Evolutionary conservation across 2,888 invertebrate genomes (phyloP).

Genomic region (Neoascia interrupta): DNA sequence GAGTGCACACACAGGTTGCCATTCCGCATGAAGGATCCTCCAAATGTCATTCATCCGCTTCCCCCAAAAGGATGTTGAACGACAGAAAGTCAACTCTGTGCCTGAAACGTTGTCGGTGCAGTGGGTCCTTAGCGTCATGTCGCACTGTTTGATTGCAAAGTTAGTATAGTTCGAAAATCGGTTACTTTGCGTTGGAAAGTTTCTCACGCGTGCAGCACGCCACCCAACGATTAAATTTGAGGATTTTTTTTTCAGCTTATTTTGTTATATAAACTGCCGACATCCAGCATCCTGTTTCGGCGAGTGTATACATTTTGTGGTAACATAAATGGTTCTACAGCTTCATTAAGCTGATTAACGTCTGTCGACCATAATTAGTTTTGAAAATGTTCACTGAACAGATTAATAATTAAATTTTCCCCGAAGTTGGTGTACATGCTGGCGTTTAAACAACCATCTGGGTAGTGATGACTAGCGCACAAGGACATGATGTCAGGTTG

Average conservation of each 20-base stretch:
- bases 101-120: not conserved
- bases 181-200: constrained; percentile 6
- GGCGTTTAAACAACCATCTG: constrained; percentile 52
- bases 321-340: constrained; percentile 7
- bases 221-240: constrained; percentile 5
- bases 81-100: not conserved
- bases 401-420: constrained; percentile 50
- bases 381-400: constrained; percentile 65
- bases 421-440: not conserved
- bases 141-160: constrained; percentile 6
- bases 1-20: constrained; percentile 45
- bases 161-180: constrained; percentile 37
- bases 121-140: no score
- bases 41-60: no score
- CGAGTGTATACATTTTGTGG: constrained; percentile 12
- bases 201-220: constrained; percentile 35
- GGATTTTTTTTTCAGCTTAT: not conserved
- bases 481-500: constrained; percentile 27
- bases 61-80: no score
- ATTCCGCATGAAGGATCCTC: constrained; percentile 46
- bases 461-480: constrained; percentile 11
- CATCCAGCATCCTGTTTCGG: not conserved
- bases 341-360: constrained; percentile 62
- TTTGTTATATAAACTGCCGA: not conserved
- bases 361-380: constrained; percentile 65